Percentiles rank a stretch among this genome's conserved stretches.
phyloP scores from a whole-genome alignment of 2,888 invertebrate genomes.

The Metallyticus violacea region DNA sequence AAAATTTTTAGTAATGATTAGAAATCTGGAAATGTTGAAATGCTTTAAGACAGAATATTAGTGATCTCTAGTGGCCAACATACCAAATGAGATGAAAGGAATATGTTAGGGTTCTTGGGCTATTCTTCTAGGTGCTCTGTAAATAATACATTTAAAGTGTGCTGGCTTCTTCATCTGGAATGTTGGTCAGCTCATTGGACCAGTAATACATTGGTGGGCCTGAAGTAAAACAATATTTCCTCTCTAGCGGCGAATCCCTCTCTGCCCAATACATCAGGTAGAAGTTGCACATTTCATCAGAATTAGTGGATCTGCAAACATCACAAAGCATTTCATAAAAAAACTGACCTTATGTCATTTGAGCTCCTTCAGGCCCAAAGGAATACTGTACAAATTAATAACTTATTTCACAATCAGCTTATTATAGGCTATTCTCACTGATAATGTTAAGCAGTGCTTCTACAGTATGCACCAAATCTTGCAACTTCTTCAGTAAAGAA shows the following conservation, averaged over 20 bases:
- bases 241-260: constrained; percentile 66
- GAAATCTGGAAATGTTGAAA: not conserved
- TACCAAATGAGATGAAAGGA: not conserved
- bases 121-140: not conserved
- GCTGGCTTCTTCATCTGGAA: constrained; percentile 71
- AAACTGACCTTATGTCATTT: no score
- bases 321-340: no score
- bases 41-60: not conserved
- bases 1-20: no score
- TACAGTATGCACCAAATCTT: no score
- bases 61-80: not conserved
- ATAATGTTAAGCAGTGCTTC: no score
- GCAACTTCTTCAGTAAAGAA: no score
- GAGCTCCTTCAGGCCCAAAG: no score
- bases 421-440: no score
- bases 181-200: constrained; percentile 68
- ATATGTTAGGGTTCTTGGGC: not conserved
- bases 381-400: no score
- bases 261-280: constrained; percentile 92
- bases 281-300: constrained; percentile 95
- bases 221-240: constrained; percentile 77
- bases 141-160: constrained; percentile 40
- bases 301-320: constrained; percentile 67
- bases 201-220: constrained; percentile 88
- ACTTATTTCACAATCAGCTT: no score